phyloP scores from a whole-genome alignment of 2,888 invertebrate genomes.

The Drosophila robusta region DNA sequence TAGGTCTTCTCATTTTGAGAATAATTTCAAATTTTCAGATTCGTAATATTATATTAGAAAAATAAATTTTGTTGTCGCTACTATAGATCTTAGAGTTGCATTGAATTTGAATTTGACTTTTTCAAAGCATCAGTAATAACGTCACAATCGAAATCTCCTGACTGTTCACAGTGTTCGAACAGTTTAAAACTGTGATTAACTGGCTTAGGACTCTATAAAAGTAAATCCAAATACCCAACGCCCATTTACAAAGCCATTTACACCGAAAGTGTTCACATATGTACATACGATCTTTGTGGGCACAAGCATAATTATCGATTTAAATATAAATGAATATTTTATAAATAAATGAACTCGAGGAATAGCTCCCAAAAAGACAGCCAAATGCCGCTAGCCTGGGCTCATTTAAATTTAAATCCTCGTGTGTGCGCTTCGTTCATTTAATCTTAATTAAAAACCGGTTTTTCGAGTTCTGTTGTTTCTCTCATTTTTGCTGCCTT shows the following conservation, averaged over 20 bases:
- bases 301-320: slow-evolving; percentile 62
- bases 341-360: slow-evolving; percentile 76
- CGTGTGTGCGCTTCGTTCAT: slow-evolving; percentile 72
- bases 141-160: no score
- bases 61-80: no score
- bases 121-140: no score
- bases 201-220: no score
- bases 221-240: no score
- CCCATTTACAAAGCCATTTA: no score
- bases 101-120: no score
- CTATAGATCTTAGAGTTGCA: no score
- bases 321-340: slow-evolving; percentile 81
- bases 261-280: background rate
- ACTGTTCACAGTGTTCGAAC: no score
- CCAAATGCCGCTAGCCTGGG: slow-evolving; percentile 28
- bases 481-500: slow-evolving; percentile 38
- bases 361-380: slow-evolving; percentile 40
- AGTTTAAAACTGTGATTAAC: no score
- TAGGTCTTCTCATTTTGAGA: background rate
- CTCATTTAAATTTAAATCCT: slow-evolving; percentile 77
- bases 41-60: no score
- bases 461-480: slow-evolving; percentile 70
- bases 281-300: slow-evolving; percentile 5
- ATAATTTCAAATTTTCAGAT: no score
- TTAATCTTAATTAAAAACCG: slow-evolving; percentile 84